Evolutionary conservation across 30 jellyfish, hydroid and myxozoan genomes (phyloP), one percentile per base, ranked within the genome.

Genomic region (Aurelia sp.): DNA sequence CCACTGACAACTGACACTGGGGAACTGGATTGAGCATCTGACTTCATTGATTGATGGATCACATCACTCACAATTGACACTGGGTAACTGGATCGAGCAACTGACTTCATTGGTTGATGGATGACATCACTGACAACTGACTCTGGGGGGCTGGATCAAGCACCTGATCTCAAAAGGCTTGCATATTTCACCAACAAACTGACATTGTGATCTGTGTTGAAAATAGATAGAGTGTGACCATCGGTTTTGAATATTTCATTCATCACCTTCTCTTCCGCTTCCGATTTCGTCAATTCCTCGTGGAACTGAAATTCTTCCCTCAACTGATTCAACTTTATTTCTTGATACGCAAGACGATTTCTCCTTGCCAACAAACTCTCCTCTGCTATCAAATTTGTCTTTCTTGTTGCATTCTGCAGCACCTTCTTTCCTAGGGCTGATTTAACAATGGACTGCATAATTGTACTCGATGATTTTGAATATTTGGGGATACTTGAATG

Each of bases 221-320:
- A 79, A 48, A 66, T 55, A 23, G 76, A 35, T 50, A 12, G 66
- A 48, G 31, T 51, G 64, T 65, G 83, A 66, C 82, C 76, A 80
- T 68, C 76, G 23, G 90, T 18, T 22, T 80, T 80, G 76, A 66
- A 66, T 51, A 79, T 20, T 67, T 80, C 90, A 65, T 67, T 67
- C 76, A 50, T 47, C 64, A 68, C 90, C 73, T 80, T 52, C 52
- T 67, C 90, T 57, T 65, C 90, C 21, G 90, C 90, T 67, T 80
- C 48, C 48, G 6, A 37, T 37, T 37, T 37, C 48, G 48, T 37
- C 48, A 37, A 37, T 37, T 37, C 48, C 48, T 37, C 48, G 48
- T 37, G 48, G 5, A 37, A 37, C 6, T 37, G 48, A n/a, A n/a
- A n/a, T n/a, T n/a, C n/a, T n/a, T n/a, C n/a, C n/a, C n/a, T n/a